Conservation (phyloP, 1,140 invertebrate species). For the Triops longicaudatus region DNA sequence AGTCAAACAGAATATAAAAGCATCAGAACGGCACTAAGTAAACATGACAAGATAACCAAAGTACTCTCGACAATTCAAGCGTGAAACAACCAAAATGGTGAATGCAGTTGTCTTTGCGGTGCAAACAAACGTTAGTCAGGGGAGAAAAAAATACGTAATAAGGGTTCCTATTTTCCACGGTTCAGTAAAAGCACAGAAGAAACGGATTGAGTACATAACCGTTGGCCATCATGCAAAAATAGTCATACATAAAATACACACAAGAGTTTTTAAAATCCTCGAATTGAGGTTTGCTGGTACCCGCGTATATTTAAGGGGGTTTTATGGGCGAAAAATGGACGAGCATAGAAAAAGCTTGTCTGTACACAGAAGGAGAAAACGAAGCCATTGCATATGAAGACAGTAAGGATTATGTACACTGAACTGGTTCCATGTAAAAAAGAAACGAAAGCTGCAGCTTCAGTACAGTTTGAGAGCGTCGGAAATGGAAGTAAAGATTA, state of each 20-base stretch:
- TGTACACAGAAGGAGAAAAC: background rate
- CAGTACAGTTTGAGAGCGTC: background rate
- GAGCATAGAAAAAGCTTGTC: background rate
- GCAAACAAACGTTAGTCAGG: conserved; percentile 7
- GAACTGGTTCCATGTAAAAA: background rate
- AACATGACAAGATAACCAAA: background rate
- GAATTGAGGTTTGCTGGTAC: background rate
- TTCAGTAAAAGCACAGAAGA: background rate
- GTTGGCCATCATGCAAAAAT: background rate
- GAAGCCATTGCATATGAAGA: background rate
- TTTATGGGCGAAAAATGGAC: background rate
- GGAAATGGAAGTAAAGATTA: background rate
- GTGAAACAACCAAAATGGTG: background rate
- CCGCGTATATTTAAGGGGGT: background rate
- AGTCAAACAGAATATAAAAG: background rate
- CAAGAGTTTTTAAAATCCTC: background rate
- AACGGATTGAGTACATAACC: background rate
- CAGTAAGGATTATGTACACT: background rate
- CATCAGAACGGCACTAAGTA: background rate
- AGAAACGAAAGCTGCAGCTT: background rate
- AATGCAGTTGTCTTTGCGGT: background rate
- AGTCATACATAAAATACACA: background rate
- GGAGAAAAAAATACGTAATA: background rate
- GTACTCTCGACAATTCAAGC: background rate
- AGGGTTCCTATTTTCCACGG: background rate